These are phyloP conservation scores for Enchytraeus crypticus DNA, from an alignment of 2,888 invertebrate species.

Conservation along the genomic window DNA sequence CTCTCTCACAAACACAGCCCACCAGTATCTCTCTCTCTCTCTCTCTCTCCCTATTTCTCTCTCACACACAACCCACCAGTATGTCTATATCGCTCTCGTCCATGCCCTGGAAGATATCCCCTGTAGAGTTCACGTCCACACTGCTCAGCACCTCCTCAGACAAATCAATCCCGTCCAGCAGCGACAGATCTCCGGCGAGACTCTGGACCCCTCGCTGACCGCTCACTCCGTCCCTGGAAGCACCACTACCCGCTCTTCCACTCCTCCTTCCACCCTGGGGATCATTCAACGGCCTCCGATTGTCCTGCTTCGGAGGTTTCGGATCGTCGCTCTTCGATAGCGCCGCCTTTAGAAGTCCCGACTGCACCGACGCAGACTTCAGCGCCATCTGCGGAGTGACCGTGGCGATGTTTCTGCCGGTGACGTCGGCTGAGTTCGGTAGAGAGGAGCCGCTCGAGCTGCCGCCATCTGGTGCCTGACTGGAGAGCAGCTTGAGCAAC, in stretches of 20 bases:
- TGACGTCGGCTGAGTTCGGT: slow-evolving; percentile 32
- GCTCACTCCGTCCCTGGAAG: not conserved
- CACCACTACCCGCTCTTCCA: not conserved
- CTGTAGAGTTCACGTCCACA: too few species aligned
- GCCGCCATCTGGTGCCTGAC: not conserved
- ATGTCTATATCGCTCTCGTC: too few species aligned
- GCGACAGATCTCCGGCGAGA: not conserved
- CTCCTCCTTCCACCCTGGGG: not conserved
- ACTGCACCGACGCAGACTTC: not conserved
- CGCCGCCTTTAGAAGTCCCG: not conserved
- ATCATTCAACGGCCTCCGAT: too few species aligned
- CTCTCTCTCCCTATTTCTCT: too few species aligned
- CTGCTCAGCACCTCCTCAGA: not conserved
- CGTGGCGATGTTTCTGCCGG: slow-evolving; percentile 11
- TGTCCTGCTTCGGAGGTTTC: not conserved
- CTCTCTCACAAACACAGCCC: too few species aligned
- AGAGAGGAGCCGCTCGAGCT: slow-evolving; percentile 27
- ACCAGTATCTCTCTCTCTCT: too few species aligned
- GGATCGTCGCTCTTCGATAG: not conserved
- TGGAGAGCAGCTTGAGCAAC: slow-evolving; percentile 39
- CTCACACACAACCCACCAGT: too few species aligned
- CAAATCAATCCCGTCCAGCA: not conserved
- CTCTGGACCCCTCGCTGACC: not conserved
- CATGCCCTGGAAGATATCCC: too few species aligned
- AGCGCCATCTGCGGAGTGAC: slow-evolving; percentile 1